Base-by-base conservation (phyloP, 2,888 invertebrate species). In the Barypeithes pellucidus region DNA sequence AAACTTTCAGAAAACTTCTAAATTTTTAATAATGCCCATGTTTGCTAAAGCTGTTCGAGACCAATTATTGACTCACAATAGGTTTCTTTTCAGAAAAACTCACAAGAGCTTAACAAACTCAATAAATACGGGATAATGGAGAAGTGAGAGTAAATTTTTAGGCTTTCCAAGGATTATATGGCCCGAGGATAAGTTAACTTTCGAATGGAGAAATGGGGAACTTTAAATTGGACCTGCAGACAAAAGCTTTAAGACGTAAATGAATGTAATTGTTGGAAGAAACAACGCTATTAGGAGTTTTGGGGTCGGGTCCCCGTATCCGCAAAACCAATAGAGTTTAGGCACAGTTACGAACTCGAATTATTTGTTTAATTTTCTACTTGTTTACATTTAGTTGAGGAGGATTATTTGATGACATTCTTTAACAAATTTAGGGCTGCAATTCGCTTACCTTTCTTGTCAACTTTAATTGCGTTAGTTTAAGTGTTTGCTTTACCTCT, bases 191-290 rank as follows among this genome's bases (percentile, higher is more conserved):
- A 60, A 71, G 65, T 71, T 47, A 61, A 66, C 72, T 72, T 72
- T 72, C 54, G 61, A 65, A 72, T 41, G 59, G 59, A 47, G 47
- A 20, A 78, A 79, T 75, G 77, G 80, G 79, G 79, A 81, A 80
- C 78, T 82, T 79, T 80, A 82, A 82, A 83, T 82, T 82, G 80
- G 78, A 81, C 80, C 78, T 76, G 80, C 74, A 81, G 81, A 82
- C 82, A 82, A 83, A 81, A 79, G 81, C 77, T 79, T 82, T 80
- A 65, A 80, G 80, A 77, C 76, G 79, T 81, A 82, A 67, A 82
- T 81, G 81, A 82, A 82, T 80, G 81, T 82, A 82, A 83, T 81
- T 80, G 81, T 80, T 77, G 75, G 77, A 76, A 78, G 80, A 81
- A 80, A 81, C 80, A 80, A 80, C 79, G 79, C 81, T 78, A 79